phyloP scores from a whole-genome alignment of 2,888 invertebrate genomes.

The Drosophila neotestacea region DNA sequence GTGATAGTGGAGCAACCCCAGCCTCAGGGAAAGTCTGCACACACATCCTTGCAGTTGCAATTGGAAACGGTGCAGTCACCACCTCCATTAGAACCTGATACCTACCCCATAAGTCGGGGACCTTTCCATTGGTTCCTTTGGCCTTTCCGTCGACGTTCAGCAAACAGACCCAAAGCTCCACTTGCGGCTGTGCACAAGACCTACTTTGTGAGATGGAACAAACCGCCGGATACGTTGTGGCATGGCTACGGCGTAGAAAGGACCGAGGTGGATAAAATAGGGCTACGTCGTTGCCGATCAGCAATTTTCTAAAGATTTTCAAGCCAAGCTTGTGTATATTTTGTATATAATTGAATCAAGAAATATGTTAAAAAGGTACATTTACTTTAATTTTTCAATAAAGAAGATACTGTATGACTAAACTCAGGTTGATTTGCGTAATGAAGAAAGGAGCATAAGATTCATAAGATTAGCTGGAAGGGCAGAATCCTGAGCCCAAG shows the following conservation, averaged over 20 bases:
- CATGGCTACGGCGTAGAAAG: constrained; percentile 67
- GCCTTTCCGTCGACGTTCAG: constrained; percentile 68
- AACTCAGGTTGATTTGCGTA: no score
- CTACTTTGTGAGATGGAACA: constrained; percentile 83
- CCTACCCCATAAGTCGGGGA: constrained; percentile 35
- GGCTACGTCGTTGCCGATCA: constrained; percentile 79
- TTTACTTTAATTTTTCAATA: no score
- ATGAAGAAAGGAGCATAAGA: no score
- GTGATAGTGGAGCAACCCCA: constrained; percentile 54
- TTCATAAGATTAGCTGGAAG: no score
- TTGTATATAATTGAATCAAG: constrained; percentile 25
- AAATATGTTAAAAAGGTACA: neutral
- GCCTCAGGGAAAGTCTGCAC: neutral
- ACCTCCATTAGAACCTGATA: neutral
- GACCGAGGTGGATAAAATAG: constrained; percentile 21
- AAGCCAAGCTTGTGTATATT: constrained; percentile 39
- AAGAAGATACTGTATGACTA: no score
- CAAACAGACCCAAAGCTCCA: constrained; percentile 38
- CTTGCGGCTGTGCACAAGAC: constrained; percentile 82
- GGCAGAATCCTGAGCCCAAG: no score
- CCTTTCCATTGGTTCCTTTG: constrained; percentile 73
- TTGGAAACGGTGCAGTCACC: constrained; percentile 48
- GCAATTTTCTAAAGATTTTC: constrained; percentile 67
- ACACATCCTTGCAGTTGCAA: constrained; percentile 31
- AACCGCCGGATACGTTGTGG: constrained; percentile 73